Base-by-base conservation (phyloP, 2,797 vertebrate genomes). In the Dendrocincla tyrannina region DNA sequence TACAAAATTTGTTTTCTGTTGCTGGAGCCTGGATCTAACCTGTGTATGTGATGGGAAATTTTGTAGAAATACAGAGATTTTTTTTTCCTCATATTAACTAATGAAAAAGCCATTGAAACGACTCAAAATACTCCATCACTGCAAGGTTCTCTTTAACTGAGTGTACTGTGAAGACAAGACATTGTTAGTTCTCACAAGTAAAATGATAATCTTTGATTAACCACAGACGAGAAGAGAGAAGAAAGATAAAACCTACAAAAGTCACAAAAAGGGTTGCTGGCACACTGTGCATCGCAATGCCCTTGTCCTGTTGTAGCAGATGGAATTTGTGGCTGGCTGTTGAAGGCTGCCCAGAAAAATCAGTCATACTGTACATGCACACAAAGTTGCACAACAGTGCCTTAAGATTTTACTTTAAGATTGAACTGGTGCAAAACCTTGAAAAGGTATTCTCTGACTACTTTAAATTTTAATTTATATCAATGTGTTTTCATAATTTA, bases 251-350 rank as follows among this genome's bases (percentile, higher is more conserved):
- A 53, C 20, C 66, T 28, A 3, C 0, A 19, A 35, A 53, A 81
- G 8, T 47, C 11, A 27, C 14, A 8, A 6, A 37, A 70, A 27
- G 22, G 4, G 2, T 7, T 59, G n/a, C 14, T 15, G 42, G 7
- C 44, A 18, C 7, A 2, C 55, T 17, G 8, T 24, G 35, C 5
- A 0, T 12, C 13, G n/a, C 35, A 32, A 1, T 58, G 49, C 18
- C 7, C 32, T 28, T 22, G 2, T 28, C 22, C 8, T 42, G 0
- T 19, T 85, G 9, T 20, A 49, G 33, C 15, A 35, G 11, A 3
- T 41, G 17, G n/a, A 42, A 44, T n/a, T 42, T 37, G 17, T 22
- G 7, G 7, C 11, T 78, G 22, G 2, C 55, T 62, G 22, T 18
- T n/a, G 17, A 86, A 87, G 28, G 10, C 16, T 11, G 47, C 44